These are phyloP conservation scores for Mionectes macconnelli DNA, from an alignment of 2,113 vertebrate genomes.

Conservation along the genomic window DNA sequence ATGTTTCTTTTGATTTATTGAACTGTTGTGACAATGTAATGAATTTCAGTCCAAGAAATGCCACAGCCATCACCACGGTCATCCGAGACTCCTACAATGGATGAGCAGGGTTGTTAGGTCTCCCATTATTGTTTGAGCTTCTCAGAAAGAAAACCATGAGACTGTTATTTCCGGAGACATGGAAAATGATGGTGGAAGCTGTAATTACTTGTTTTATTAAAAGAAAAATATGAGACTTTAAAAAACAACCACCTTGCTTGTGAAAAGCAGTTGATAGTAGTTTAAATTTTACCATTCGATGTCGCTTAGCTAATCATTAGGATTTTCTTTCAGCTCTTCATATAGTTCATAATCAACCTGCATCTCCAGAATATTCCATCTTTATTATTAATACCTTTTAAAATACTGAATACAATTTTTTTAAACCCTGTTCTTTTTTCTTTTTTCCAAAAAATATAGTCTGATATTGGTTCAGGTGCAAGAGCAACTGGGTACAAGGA, in stretches of 20 bases:
- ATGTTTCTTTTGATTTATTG: constrained; percentile 50
- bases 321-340: not conserved
- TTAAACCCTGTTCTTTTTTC: not conserved
- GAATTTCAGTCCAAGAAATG: constrained; percentile 25
- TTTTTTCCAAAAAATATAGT: not conserved
- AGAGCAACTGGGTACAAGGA: not conserved
- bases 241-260: accelerated
- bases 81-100: not conserved
- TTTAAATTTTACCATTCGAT: not conserved
- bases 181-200: not conserved
- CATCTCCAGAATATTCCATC: not conserved
- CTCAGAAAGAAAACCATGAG: not conserved
- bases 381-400: not conserved
- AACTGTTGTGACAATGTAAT: constrained; percentile 36
- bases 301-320: not conserved
- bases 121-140: not conserved
- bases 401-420: not conserved
- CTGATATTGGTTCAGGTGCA: not conserved
- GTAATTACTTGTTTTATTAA: not conserved
- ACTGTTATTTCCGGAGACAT: not conserved
- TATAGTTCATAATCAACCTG: not conserved
- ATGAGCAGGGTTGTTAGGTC: not conserved
- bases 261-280: not conserved
- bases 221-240: not conserved
- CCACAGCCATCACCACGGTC: not conserved